Percentiles rank a stretch among this genome's conserved stretches.
Evolutionary conservation across 30 jellyfish, hydroid and myxozoan species (phyloP).

Genomic region (Cassiopea xamachana): DNA sequence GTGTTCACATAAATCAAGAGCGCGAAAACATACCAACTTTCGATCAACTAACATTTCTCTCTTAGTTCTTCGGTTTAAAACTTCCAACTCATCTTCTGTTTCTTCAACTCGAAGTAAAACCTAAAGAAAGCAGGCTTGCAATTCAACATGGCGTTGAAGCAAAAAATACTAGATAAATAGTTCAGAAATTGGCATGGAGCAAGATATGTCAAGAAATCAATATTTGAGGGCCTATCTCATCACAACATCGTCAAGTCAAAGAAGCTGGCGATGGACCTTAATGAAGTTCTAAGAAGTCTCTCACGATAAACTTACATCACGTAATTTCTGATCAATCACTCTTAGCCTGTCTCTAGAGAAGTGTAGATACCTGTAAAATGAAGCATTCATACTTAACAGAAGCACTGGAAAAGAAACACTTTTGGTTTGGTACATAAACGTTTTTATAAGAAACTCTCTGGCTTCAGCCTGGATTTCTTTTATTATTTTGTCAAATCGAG

Average conservation of each 20-base stretch:
- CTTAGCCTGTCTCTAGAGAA: constrained; percentile 4
- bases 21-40: neutral
- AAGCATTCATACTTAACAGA: neutral
- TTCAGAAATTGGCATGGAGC: too few species aligned
- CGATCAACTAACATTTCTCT: constrained; percentile 7
- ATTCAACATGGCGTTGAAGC: neutral
- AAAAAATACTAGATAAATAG: too few species aligned
- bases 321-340: neutral
- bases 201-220: too few species aligned
- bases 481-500: too few species aligned
- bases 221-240: too few species aligned
- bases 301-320: neutral
- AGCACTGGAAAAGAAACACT: too few species aligned
- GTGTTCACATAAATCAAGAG: neutral
- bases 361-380: neutral
- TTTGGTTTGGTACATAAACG: too few species aligned
- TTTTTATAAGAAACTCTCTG: too few species aligned
- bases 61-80: neutral
- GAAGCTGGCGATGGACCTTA: too few species aligned
- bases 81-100: constrained; percentile 12
- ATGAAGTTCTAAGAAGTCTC: neutral
- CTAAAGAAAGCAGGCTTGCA: constrained; percentile 1
- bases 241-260: too few species aligned
- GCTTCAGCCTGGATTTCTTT: too few species aligned
- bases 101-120: constrained; percentile 3